phyloP scores from a whole-genome alignment of 2,888 invertebrate species.

The Torymus auratus region DNA sequence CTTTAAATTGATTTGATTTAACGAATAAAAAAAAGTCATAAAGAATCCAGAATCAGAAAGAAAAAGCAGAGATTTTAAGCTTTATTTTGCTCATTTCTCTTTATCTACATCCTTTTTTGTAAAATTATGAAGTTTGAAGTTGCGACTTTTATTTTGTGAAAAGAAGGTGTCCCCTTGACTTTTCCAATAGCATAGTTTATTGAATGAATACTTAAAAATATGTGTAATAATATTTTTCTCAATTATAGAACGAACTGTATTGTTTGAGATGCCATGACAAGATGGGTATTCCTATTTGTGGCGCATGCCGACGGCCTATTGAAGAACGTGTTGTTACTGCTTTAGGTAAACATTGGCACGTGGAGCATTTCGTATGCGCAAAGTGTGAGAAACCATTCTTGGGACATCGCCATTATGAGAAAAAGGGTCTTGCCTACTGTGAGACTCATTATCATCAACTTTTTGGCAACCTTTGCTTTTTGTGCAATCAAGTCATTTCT shows the following conservation, averaged over 20 bases:
- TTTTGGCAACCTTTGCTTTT: conserved; percentile 98
- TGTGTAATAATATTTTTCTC: too few relatives aligned
- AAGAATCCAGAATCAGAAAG: too few relatives aligned
- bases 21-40: too few relatives aligned
- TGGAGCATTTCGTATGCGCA: conserved; percentile 99
- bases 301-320: conserved; percentile 98
- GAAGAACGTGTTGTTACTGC: conserved; percentile 99
- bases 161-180: too few relatives aligned
- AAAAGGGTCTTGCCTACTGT: conserved; percentile 98
- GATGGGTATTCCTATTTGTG: conserved; percentile 99
- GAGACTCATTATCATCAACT: conserved; percentile 99
- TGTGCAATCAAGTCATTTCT: conserved; percentile 98
- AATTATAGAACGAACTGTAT: conserved; percentile 91
- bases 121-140: too few relatives aligned
- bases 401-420: conserved; percentile 99
- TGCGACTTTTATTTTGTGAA: too few relatives aligned
- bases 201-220: too few relatives aligned
- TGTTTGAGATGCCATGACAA: conserved; percentile 99
- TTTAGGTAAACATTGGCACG: conserved; percentile 98
- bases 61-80: too few relatives aligned
- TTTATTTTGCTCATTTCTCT: too few relatives aligned
- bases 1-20: too few relatives aligned
- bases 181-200: too few relatives aligned
- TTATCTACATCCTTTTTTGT: too few relatives aligned
- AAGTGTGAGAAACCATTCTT: conserved; percentile 99